These are phyloP conservation scores for Mobula birostris DNA, from an alignment of 2,113 vertebrate genomes.

Conservation along the genomic window DNA sequence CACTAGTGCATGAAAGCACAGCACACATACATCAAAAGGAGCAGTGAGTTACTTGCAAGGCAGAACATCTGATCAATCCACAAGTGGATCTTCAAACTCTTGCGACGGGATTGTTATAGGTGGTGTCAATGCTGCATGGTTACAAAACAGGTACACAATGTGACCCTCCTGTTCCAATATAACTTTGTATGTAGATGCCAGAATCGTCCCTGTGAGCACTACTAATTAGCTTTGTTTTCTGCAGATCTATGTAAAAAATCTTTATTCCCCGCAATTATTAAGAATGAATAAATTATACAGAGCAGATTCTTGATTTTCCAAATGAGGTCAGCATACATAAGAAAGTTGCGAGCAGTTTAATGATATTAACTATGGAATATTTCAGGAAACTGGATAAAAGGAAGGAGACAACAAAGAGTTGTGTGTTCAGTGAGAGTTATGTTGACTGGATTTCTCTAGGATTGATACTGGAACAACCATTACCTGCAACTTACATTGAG, in stretches of 20 bases:
- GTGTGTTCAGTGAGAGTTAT: background rate
- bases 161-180: too few relatives aligned
- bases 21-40: too few relatives aligned
- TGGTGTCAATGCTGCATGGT: too few relatives aligned
- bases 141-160: too few relatives aligned
- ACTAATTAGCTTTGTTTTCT: background rate
- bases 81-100: too few relatives aligned
- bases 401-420: background rate
- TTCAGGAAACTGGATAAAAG: background rate
- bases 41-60: too few relatives aligned
- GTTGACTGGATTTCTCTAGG: background rate
- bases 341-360: background rate
- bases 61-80: too few relatives aligned
- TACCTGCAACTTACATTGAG: background rate
- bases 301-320: background rate
- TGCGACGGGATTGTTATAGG: too few relatives aligned
- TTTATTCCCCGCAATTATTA: background rate
- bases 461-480: background rate
- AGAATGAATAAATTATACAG: background rate
- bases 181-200: too few relatives aligned
- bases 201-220: background rate
- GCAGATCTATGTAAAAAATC: background rate
- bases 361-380: background rate
- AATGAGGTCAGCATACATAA: background rate
- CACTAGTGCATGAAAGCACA: too few relatives aligned